These are phyloP conservation scores for Embiotoca jacksoni DNA, from an alignment of 2,113 vertebrate genomes.

Conservation along the genomic window DNA sequence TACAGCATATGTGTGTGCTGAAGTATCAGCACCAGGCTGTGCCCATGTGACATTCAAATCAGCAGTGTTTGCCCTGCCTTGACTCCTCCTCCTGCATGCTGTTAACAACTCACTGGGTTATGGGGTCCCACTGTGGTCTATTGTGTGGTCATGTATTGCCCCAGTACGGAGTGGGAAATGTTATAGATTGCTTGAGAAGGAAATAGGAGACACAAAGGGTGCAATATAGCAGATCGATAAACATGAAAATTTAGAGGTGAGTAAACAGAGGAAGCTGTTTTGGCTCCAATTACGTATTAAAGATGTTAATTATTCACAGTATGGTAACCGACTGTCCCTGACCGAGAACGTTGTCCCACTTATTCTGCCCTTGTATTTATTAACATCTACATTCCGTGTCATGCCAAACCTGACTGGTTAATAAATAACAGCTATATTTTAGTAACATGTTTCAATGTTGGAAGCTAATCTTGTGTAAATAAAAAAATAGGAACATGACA, in stretches of 20 bases:
- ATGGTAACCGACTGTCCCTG: not conserved
- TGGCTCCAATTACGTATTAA: not conserved
- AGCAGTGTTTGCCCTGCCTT: not conserved
- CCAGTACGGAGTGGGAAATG: not conserved
- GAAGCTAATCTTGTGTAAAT: too few relatives aligned
- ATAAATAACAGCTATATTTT: constrained; percentile 28
- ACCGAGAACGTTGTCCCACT: constrained; percentile 19
- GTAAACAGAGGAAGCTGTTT: not conserved
- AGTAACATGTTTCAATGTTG: not conserved
- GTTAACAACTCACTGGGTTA: not conserved
- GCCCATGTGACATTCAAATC: not conserved
- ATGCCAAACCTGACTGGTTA: not conserved
- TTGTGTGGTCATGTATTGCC: not conserved
- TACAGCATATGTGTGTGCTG: not conserved
- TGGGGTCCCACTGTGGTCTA: rapidly evolving
- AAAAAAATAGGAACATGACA: too few relatives aligned
- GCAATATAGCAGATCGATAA: not conserved
- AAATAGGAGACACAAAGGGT: not conserved
- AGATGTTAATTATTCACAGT: constrained; percentile 58
- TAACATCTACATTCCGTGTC: not conserved
- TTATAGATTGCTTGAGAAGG: not conserved
- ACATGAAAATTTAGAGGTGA: not conserved
- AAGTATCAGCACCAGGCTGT: not conserved
- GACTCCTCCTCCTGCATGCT: constrained; percentile 11
- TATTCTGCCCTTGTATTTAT: not conserved